Evolutionary conservation across 2,113 vertebrate genomes (phyloP).

Genomic region (Dipodomys merriami): DNA sequence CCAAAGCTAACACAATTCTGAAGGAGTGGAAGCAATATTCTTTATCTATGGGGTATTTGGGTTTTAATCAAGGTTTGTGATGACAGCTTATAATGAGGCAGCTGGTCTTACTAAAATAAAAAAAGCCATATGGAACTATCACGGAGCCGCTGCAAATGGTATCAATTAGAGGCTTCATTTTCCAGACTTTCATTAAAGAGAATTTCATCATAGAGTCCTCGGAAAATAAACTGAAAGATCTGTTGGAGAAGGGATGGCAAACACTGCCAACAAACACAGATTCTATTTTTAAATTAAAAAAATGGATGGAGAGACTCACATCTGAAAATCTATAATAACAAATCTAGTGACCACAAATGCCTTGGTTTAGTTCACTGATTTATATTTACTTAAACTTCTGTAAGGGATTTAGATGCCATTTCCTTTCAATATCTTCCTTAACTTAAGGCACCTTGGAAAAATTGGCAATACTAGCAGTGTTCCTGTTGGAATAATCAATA

Average conservation of each 20-base stretch:
- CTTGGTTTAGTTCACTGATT: conserved; percentile 44
- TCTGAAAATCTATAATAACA: conserved; percentile 48
- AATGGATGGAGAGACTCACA: conserved; percentile 33
- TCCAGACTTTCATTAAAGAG: conserved; percentile 66
- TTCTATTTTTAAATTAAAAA: conserved; percentile 55
- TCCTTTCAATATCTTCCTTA: conserved; percentile 58
- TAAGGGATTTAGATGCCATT: background rate
- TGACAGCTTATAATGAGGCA: conserved; percentile 79
- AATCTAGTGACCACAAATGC: no score
- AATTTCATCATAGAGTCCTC: conserved; percentile 64
- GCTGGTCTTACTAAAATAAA: conserved; percentile 72
- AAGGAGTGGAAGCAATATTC: conserved; percentile 71
- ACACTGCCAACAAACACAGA: conserved; percentile 64
- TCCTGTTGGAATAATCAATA: conserved; percentile 32
- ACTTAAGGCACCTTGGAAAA: conserved; percentile 43
- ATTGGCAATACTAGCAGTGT: background rate
- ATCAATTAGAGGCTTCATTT: conserved; percentile 73
- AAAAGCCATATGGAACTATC: conserved; percentile 65
- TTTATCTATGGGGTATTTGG: conserved; percentile 69
- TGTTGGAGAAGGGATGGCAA: background rate
- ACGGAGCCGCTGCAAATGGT: conserved; percentile 53
- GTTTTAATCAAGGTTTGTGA: conserved; percentile 79
- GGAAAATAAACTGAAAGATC: conserved; percentile 60
- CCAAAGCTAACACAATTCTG: conserved; percentile 58
- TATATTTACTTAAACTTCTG: conserved; percentile 12